A percentile compares a stretch with the other conserved stretches of the same genome.
These are phyloP conservation scores for Drosophila pseudoobscura DNA, from an alignment of 1,140 invertebrate species.

Conservation along the genomic window DNA sequence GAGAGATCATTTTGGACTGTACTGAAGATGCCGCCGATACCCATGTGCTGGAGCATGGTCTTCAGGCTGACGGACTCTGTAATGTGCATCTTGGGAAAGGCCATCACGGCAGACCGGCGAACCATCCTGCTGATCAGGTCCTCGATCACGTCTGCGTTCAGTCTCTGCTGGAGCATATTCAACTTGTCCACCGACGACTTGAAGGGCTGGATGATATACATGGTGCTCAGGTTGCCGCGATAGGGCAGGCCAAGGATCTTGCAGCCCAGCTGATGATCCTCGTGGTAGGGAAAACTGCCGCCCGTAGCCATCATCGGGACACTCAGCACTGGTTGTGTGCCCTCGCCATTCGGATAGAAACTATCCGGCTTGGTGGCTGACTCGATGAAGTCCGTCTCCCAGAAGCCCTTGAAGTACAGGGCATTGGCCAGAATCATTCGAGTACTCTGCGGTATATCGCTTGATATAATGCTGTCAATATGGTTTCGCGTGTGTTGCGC, in stretches of 20 bases:
- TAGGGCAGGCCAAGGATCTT: slow-evolving; percentile 90
- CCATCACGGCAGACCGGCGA: slow-evolving; percentile 84
- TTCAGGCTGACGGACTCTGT: slow-evolving; percentile 85
- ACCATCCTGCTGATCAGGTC: slow-evolving; percentile 84
- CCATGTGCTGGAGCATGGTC: slow-evolving; percentile 84
- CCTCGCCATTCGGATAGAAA: slow-evolving; percentile 84
- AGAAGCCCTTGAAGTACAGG: slow-evolving; percentile 91
- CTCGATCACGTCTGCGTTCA: slow-evolving; percentile 85
- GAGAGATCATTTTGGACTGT: slow-evolving; percentile 85
- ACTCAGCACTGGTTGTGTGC: slow-evolving; percentile 83
- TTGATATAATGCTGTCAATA: slow-evolving; percentile 86
- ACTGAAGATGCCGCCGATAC: slow-evolving; percentile 86
- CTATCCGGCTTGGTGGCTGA: slow-evolving; percentile 84
- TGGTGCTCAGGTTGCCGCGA: slow-evolving; percentile 86
- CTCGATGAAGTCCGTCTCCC: slow-evolving; percentile 88
- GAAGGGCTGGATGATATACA: slow-evolving; percentile 89
- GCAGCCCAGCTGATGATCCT: slow-evolving; percentile 76
- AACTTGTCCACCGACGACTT: slow-evolving; percentile 84
- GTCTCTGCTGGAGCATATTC: slow-evolving; percentile 83
- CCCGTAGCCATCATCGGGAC: slow-evolving; percentile 88
- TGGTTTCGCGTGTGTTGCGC: slow-evolving; percentile 86
- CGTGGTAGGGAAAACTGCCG: slow-evolving; percentile 70
- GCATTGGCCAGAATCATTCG: slow-evolving; percentile 89
- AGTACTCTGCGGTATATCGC: slow-evolving; percentile 84
- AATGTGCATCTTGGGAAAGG: slow-evolving; percentile 88